Evolutionary conservation across 2,797 vertebrate genomes (phyloP).

Genomic region (Melanotaenia nigrans): DNA sequence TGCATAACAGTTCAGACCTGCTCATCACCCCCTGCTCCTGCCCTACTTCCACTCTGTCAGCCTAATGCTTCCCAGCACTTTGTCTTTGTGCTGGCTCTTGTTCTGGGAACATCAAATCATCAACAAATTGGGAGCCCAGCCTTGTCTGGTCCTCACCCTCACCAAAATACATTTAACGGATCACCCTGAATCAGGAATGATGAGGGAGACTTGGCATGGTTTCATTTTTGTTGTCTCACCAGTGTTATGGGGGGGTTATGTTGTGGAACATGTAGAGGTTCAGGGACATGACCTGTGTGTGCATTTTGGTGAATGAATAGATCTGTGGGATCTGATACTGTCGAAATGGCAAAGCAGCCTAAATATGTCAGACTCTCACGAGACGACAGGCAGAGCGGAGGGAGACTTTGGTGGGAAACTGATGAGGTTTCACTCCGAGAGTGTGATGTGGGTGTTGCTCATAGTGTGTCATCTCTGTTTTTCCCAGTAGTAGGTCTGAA

Average conservation of each 20-base stretch:
- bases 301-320: slow-evolving; percentile 56
- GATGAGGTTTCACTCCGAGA: slow-evolving; percentile 55
- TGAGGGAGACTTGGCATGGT: slow-evolving; percentile 25
- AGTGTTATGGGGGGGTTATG: slow-evolving; percentile 27
- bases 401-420: slow-evolving; percentile 68
- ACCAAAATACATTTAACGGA: slow-evolving; percentile 20
- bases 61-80: slow-evolving; percentile 75
- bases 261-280: slow-evolving; percentile 40
- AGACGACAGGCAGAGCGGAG: slow-evolving; percentile 57
- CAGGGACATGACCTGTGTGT: slow-evolving; percentile 53
- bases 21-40: slow-evolving; percentile 68
- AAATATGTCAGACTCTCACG: slow-evolving; percentile 72
- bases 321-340: slow-evolving; percentile 63
- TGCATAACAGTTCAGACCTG: slow-evolving; percentile 73
- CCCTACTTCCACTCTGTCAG: slow-evolving; percentile 77
- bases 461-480: slow-evolving; percentile 44
- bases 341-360: slow-evolving; percentile 65
- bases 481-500: not conserved
- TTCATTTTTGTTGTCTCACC: slow-evolving; percentile 57
- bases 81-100: slow-evolving; percentile 63
- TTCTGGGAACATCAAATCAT: slow-evolving; percentile 70
- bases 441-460: slow-evolving; percentile 55
- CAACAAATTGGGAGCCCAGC: slow-evolving; percentile 56
- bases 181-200: slow-evolving; percentile 32
- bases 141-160: slow-evolving; percentile 49